Evolutionary conservation across 2,888 invertebrate genomes (phyloP).

Genomic region (Anagyrus pseudococci): DNA sequence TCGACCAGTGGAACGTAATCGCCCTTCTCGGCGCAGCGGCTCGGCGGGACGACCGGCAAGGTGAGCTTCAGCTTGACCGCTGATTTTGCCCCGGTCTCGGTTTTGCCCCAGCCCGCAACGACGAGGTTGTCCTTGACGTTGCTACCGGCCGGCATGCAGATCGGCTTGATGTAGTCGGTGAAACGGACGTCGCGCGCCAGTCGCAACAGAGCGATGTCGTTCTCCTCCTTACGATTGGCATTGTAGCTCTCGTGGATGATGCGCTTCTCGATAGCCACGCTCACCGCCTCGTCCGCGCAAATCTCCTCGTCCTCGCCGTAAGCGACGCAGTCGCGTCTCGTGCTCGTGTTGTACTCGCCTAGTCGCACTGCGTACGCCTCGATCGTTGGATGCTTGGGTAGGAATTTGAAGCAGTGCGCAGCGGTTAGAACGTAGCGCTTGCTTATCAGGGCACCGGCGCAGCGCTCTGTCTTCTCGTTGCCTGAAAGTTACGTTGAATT

Average conservation of each 20-base stretch:
- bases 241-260: not conserved
- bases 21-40: constrained; percentile 65
- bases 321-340: not conserved
- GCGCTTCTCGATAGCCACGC: not conserved
- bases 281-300: not conserved
- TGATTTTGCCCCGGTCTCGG: too few relatives aligned
- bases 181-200: not conserved
- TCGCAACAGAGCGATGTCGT: not conserved
- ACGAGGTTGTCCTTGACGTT: not conserved
- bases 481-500: too few relatives aligned
- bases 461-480: too few relatives aligned
- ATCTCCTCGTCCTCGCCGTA: not conserved
- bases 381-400: constrained; percentile 60
- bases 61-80: too few relatives aligned
- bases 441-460: not conserved
- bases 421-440: constrained; percentile 5
- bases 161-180: constrained; percentile 1
- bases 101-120: constrained; percentile 54
- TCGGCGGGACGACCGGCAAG: too few relatives aligned
- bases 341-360: constrained; percentile 6
- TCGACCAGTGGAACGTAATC: constrained; percentile 60
- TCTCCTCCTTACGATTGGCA: constrained; percentile 58
- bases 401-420: constrained; percentile 49
- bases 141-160: not conserved
- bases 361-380: constrained; percentile 21